A percentile compares a stretch with the other conserved stretches of the same genome.
These are phyloP conservation scores for Sciurus vulgaris DNA, from an alignment of 2,797 vertebrate genomes.

Conservation along the genomic window DNA sequence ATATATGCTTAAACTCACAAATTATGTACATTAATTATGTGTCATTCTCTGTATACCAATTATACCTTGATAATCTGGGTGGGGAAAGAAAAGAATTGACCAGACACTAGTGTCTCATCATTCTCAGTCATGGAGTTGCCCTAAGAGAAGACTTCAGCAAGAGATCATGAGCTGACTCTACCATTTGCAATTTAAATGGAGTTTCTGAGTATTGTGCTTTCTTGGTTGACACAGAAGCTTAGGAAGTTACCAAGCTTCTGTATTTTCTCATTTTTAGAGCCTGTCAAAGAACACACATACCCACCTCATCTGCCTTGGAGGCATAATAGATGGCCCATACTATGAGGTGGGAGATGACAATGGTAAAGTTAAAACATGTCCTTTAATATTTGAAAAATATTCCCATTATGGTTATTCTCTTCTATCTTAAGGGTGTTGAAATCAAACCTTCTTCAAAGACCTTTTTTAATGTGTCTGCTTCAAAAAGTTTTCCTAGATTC, in stretches of 20 bases:
- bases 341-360: background rate
- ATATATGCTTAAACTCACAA: background rate
- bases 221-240: background rate
- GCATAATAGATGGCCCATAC: background rate
- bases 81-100: too few species aligned
- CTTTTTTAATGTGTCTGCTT: background rate
- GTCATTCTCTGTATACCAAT: too few species aligned
- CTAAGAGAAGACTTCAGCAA: too few species aligned
- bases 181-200: too few species aligned
- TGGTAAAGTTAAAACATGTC: background rate
- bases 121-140: too few species aligned
- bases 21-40: too few species aligned
- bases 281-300: background rate
- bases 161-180: too few species aligned
- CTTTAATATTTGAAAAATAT: background rate
- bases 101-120: too few species aligned
- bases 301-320: background rate
- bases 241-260: background rate
- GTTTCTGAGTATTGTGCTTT: background rate
- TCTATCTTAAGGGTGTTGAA: background rate
- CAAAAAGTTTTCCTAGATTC: background rate
- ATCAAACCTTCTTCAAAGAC: background rate
- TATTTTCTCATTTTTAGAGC: conserved; percentile 11
- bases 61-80: too few species aligned
- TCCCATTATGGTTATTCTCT: background rate